Evolutionary conservation across 2,113 vertebrate genomes (phyloP).

Genomic region (Ptilonorhynchus violaceus): DNA sequence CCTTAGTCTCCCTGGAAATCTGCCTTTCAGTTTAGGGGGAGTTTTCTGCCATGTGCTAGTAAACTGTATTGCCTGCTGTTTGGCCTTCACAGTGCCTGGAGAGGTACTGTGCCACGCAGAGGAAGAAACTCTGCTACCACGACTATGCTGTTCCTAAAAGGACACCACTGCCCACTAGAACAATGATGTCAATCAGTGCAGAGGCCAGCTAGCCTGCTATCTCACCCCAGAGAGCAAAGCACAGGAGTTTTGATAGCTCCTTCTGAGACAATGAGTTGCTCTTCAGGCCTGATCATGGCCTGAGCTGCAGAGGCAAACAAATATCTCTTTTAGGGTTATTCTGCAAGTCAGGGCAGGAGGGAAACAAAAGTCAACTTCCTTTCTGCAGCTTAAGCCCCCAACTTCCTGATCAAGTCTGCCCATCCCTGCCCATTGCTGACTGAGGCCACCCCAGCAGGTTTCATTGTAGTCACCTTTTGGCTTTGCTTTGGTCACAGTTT

Average conservation of each 20-base stretch:
- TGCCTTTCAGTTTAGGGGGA: background rate
- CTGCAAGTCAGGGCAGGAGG: background rate
- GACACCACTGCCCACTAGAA: background rate
- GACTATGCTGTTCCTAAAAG: background rate
- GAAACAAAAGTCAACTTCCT: background rate
- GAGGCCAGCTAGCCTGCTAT: background rate
- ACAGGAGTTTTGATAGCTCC: background rate
- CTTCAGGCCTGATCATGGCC: background rate
- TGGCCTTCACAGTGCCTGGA: background rate
- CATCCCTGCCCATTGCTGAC: background rate
- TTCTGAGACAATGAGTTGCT: background rate
- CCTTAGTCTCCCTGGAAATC: background rate
- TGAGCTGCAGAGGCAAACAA: background rate
- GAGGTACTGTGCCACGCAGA: background rate
- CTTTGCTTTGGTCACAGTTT: constrained; percentile 71
- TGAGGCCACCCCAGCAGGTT: background rate
- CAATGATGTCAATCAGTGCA: background rate
- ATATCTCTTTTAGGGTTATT: background rate
- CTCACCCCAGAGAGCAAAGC: background rate
- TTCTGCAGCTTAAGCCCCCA: background rate
- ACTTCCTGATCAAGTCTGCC: background rate
- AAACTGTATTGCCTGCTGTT: background rate
- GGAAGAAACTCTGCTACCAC: background rate
- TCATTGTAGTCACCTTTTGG: background rate
- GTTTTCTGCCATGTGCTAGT: background rate